Base-by-base conservation (phyloP, 1,140 invertebrate genomes). In the Bombus pyrosoma region DNA sequence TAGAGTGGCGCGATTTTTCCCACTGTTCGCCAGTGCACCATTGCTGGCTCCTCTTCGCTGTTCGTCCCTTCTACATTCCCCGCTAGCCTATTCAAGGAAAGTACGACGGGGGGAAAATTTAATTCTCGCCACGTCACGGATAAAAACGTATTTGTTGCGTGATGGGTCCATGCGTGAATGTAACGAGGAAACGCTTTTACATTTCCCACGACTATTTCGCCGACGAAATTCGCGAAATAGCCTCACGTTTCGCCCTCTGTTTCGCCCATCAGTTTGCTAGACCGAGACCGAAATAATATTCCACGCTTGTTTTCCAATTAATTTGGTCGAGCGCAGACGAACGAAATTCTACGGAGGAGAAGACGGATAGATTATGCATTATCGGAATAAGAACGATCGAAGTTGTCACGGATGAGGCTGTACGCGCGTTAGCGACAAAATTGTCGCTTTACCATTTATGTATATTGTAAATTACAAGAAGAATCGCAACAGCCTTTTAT, bases 151-250 rank as follows among this genome's bases (percentile, higher is more conserved):
- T 89, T 89, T 83, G 85, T 80, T 39, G 66, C 53, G 64, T 15
- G 87, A 84, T 80, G 85, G 81, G 85, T n/a, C 57, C 47, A 68
- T 39, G 72, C 66, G 57, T 64, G 76, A 81, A 62, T 73, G 78
- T 89, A 87, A 89, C 88, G 88, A 89, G 89, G 68, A 89, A 89
- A 78, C 66, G 88, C 77, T 90, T 89, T 84, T 89, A 86, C 82
- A 80, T 83, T 89, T 87, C 85, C 82, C 81, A 89, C 72, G 73
- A 66, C 85, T 81, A 64, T 81, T 78, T 69, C 59, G 41, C 53
- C n/a, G 73, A 47, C 75, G 73, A 79, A 88, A 66, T 15, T 79
- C 85, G 57, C 87, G 57, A 89, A 77, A 86, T 68, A 73, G 69
- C 68, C 81, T 69, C 64, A 15, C 79, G 69, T 69, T 81, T 75